Percentiles rank a stretch among this genome's conserved stretches.
These are phyloP conservation scores for Eira barbara DNA, from an alignment of 2,113 vertebrate species.

Conservation along the genomic window DNA sequence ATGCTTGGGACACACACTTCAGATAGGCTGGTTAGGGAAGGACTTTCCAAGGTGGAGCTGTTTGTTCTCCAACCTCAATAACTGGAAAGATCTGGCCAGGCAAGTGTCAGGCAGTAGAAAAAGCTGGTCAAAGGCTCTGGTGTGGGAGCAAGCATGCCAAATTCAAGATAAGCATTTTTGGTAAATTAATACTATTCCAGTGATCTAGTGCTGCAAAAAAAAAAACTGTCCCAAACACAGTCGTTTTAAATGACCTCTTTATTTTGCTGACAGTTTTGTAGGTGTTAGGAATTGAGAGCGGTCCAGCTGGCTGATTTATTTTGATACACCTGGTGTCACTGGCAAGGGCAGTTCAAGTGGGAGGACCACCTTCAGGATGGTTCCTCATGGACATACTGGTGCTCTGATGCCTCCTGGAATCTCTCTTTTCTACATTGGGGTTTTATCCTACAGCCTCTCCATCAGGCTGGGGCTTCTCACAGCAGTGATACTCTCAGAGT, in stretches of 20 bases:
- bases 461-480: neutral
- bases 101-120: neutral
- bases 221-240: neutral
- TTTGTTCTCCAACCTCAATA: neutral
- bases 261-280: neutral
- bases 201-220: neutral
- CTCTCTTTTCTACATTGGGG: rapidly evolving
- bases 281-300: neutral
- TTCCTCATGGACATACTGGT: neutral
- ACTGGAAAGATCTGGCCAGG: neutral
- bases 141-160: too few species aligned
- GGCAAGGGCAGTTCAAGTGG: neutral
- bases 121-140: neutral
- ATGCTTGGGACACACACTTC: neutral
- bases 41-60: neutral
- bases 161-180: neutral
- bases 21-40: neutral
- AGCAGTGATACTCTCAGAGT: too few species aligned
- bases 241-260: neutral
- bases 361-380: too few species aligned
- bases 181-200: neutral
- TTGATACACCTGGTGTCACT: neutral
- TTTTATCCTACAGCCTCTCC: neutral
- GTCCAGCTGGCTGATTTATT: neutral
- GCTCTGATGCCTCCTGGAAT: neutral